These are phyloP conservation scores for Syngnathus rostellatus DNA, from an alignment of 2,797 vertebrate genomes.

Conservation along the genomic window DNA sequence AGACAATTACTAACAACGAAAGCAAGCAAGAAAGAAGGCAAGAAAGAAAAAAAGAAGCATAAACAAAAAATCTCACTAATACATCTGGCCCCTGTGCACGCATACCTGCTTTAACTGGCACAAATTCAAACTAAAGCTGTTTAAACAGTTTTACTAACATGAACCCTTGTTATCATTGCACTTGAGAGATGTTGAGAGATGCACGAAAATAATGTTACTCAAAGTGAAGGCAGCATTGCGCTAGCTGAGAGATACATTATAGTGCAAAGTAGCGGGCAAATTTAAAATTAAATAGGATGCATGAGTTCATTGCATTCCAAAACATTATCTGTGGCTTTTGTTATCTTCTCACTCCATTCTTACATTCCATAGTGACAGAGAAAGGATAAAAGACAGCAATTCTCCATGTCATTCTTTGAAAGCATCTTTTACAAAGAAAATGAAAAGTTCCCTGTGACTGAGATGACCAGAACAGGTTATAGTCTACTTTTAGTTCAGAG, in stretches of 20 bases:
- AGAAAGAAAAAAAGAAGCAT: no score
- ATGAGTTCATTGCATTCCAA: neutral
- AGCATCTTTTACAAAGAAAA: neutral
- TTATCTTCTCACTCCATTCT: no score
- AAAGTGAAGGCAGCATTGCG: neutral
- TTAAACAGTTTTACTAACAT: neutral
- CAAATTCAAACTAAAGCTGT: neutral
- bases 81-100: neutral
- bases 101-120: neutral
- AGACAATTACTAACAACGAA: conserved; percentile 12
- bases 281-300: neutral
- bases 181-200: neutral
- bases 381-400: no score
- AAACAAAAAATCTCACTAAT: no score
- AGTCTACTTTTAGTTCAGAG: neutral
- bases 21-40: neutral
- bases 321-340: no score
- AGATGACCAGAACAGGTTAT: neutral
- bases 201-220: neutral
- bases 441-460: neutral
- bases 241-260: neutral
- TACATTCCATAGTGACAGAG: no score
- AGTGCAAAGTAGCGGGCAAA: neutral
- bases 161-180: neutral
- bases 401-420: no score